Evolutionary conservation across 2,797 vertebrate genomes (phyloP), one percentile per base, ranked within the genome.

Genomic region (Spinus olivaceus): DNA sequence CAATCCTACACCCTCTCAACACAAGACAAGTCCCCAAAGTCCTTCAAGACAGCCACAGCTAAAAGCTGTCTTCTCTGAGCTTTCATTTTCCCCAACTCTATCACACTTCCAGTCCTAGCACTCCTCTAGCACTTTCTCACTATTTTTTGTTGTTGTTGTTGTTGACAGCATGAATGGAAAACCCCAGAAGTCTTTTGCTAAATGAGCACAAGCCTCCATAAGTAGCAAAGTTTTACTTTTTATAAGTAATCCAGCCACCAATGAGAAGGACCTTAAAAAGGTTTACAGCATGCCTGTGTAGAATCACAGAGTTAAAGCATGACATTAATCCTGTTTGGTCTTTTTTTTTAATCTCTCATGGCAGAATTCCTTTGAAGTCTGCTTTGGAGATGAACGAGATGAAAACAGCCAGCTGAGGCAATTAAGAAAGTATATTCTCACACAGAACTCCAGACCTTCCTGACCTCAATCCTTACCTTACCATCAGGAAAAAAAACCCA

Each of bases 331-430:
- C 76, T 91, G 76, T 88, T 92, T 92, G 93, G 87, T 87, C 71
- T 66, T 54, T 89, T 82, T 83, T 94, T 91, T 92, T 64, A 59
- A 96, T 91, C 69, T 94, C 59, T 63, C 44, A 8, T 81, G 76
- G 92, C 59, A 90, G 74, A 91, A 90, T 63, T 60, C 63, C 54
- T 96, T 96, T 96, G 89, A 96, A 91, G 95, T 88, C 79, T 91
- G 85, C 42, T 88, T 92, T 79, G 20, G 76, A 95, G 94, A 95
- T 88, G 51, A 87, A 71, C 35, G 47, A 81, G 53, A 92, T 13
- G 53, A 74, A 88, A 90, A 85, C 74, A 90, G 73, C 64, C 60
- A 86, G 30, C 54, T 78, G 65, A 94, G 85, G 93, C 88, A 96
- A 93, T 95, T 95, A 95, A 76, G 69, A 71, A 86, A 51, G 60